Percentiles rank a stretch among this genome's conserved stretches.
Conservation (phyloP, 2,888 invertebrate species). For the Dinocampus coccinellae region DNA sequence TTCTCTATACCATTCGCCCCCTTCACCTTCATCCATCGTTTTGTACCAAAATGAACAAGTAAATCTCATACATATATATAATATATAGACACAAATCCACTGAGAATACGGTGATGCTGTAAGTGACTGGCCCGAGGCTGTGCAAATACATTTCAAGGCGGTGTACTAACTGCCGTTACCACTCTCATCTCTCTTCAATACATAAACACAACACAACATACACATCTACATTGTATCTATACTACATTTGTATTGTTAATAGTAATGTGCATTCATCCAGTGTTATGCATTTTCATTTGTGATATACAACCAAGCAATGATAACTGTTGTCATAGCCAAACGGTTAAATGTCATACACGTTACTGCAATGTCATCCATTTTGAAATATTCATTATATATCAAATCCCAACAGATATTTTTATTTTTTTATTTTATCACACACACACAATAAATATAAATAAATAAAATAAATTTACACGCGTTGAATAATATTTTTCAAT, state of each 20-base stretch:
- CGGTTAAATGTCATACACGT: neutral
- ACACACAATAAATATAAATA: neutral
- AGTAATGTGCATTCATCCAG: slow-evolving; percentile 15
- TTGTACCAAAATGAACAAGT: neutral
- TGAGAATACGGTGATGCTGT: slow-evolving; percentile 15
- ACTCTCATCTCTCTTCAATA: neutral
- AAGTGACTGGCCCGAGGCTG: slow-evolving; percentile 21
- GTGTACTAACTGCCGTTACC: slow-evolving; percentile 26
- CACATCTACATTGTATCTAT: neutral
- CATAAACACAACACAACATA: too few relatives aligned
- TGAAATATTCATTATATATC: neutral
- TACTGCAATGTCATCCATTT: neutral
- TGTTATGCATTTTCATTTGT: slow-evolving; percentile 27
- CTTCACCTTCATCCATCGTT: neutral
- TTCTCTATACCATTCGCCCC: neutral
- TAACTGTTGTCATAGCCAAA: slow-evolving; percentile 8
- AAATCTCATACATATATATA: neutral
- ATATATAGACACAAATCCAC: too few relatives aligned
- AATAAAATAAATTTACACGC: too few relatives aligned
- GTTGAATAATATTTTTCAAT: too few relatives aligned
- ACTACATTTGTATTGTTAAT: neutral
- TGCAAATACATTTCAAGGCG: slow-evolving; percentile 24
- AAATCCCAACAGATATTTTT: neutral
- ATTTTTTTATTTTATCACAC: neutral
- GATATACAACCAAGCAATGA: slow-evolving; percentile 13